A percentile compares a stretch with the other conserved stretches of the same genome.
Evolutionary conservation across 2,797 vertebrate species (phyloP).

Genomic region (Spinibarbus caldwelli): DNA sequence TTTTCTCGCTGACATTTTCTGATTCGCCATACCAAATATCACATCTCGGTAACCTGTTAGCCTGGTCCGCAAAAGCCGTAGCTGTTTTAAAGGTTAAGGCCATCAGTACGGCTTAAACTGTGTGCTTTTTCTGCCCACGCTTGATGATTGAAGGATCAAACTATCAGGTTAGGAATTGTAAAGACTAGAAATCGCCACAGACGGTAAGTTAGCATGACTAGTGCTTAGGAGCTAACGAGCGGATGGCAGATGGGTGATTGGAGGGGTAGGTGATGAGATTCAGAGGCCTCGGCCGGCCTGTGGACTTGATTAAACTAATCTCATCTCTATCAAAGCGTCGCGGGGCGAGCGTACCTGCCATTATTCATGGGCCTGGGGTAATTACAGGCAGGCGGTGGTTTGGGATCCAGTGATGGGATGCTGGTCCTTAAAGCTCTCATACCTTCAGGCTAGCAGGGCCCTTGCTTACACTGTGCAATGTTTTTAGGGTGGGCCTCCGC

Average conservation of each 20-base stretch:
- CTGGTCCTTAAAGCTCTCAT: conserved; percentile 70
- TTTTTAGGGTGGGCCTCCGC: background rate
- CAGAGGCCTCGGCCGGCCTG: conserved; percentile 81
- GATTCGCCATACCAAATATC: conserved; percentile 12
- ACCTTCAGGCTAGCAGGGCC: conserved; percentile 66
- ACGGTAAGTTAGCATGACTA: conserved; percentile 82
- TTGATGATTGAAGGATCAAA: conserved; percentile 33
- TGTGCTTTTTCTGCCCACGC: conserved; percentile 25
- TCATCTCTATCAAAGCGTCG: conserved; percentile 88
- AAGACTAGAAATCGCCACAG: conserved; percentile 35
- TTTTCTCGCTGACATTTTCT: conserved; percentile 38
- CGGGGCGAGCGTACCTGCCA: conserved; percentile 77
- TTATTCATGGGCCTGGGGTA: conserved; percentile 82
- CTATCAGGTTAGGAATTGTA: conserved; percentile 14
- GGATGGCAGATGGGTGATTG: conserved; percentile 80
- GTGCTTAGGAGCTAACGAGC: conserved; percentile 86
- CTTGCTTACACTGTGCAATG: background rate
- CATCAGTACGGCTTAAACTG: conserved; percentile 54
- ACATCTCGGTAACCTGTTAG: conserved; percentile 23
- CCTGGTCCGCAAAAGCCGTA: background rate
- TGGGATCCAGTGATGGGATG: no score
- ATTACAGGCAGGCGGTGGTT: conserved; percentile 73
- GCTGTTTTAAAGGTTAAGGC: conserved; percentile 47
- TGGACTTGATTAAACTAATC: conserved; percentile 91
- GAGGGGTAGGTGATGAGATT: conserved; percentile 83